Evolutionary conservation across 2,797 vertebrate species (phyloP), one percentile per base, ranked within the genome.

Genomic region (Rhinichthys osculus): DNA sequence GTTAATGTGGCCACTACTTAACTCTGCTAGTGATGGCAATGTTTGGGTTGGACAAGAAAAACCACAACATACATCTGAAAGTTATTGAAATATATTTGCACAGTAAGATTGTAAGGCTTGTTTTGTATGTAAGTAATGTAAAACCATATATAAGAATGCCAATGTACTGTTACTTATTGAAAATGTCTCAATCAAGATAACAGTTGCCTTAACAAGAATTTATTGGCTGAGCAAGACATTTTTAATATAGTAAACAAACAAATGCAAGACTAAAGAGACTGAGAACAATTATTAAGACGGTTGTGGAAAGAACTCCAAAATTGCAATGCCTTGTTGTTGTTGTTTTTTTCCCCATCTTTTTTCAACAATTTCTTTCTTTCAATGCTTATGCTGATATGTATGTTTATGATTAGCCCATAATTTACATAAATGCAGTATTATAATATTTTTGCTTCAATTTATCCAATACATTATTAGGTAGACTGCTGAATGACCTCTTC

Each of bases 401-500:
- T 23, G n/a, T 59, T 67, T 70, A 40, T 78, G 50, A 44, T 78
- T n/a, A 72, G n/a, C 8, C 3, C 16, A 33, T 47, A 13, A 62
- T 79, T 85, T 62, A 62, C 54, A 72, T 71, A 85, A 72, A 71
- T 35, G 3, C 21, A 7, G 35, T n/a, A 33, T 71, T 44, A 44
- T 47, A 59, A 78, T 85, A 40, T 13, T 35, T 17, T 21, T 38
- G 21, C 74, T 42, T 78, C 74, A 44, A 52, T 70, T 78, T 78
- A 44, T 76, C 23, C 33, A 40, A 62, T 67, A 84, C 52, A 50
- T 76, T n/a, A 83, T 67, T 16, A 57, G 64, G 64, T 35, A 57
- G 66, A 72, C 47, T 66, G 77, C 50, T 40, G 69, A 85, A 85
- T 79, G 78, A 73, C 84, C 69, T 72, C 52, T 72, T 50, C 76